A percentile compares a stretch with the other conserved stretches of the same genome.
These are phyloP conservation scores for Leptopilina myrica DNA, from an alignment of 2,888 invertebrate genomes.

Conservation along the genomic window DNA sequence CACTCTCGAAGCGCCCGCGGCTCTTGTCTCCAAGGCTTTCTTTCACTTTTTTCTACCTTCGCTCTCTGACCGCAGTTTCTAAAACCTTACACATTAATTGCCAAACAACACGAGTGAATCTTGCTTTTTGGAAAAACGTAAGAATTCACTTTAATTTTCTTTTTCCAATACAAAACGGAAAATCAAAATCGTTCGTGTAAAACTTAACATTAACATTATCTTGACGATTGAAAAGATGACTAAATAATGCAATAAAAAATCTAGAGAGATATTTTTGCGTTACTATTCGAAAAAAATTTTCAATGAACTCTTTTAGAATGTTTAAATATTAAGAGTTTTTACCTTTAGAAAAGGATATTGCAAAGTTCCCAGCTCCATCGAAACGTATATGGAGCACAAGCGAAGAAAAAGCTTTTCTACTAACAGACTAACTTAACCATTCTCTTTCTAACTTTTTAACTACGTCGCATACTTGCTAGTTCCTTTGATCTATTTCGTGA, in stretches of 20 bases:
- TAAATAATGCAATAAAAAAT: neutral
- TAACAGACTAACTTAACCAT: slow-evolving; percentile 39
- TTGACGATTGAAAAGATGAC: neutral
- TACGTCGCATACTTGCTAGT: slow-evolving; percentile 31
- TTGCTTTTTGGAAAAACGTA: neutral
- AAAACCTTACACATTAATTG: slow-evolving; percentile 53
- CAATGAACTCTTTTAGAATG: slow-evolving; percentile 13
- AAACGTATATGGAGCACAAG: slow-evolving; percentile 13
- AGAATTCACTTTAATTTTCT: slow-evolving; percentile 3
- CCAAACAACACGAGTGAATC: slow-evolving; percentile 44
- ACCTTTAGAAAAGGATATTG: slow-evolving; percentile 21
- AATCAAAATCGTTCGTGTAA: too few relatives aligned
- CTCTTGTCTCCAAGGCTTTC: slow-evolving; percentile 56
- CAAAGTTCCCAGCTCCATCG: slow-evolving; percentile 28
- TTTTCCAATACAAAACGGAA: too few relatives aligned
- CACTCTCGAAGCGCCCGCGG: slow-evolving; percentile 48
- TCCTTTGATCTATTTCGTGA: slow-evolving; percentile 64
- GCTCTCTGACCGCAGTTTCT: slow-evolving; percentile 47
- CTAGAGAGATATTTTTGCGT: neutral
- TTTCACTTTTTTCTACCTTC: slow-evolving; percentile 56
- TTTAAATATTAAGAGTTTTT: slow-evolving; percentile 19
- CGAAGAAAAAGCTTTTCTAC: slow-evolving; percentile 34
- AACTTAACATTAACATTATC: too few relatives aligned
- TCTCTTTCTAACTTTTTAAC: slow-evolving; percentile 40
- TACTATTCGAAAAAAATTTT: neutral